These are phyloP conservation scores for Idaea straminata DNA, from an alignment of 2,888 invertebrate species.

Conservation along the genomic window DNA sequence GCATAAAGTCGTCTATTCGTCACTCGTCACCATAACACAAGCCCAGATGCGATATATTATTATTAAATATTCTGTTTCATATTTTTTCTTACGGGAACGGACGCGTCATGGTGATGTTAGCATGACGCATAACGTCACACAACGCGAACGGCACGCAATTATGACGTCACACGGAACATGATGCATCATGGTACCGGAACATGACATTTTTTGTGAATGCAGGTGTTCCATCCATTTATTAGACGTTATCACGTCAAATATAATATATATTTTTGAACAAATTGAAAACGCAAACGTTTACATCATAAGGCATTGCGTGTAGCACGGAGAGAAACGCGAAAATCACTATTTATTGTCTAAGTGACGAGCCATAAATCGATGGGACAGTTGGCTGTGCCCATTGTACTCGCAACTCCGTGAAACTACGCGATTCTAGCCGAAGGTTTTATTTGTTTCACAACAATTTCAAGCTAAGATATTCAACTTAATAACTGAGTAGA, in stretches of 20 bases:
- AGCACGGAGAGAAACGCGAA: conserved; percentile 62
- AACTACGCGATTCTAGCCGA: conserved; percentile 4
- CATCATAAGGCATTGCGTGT: conserved; percentile 48
- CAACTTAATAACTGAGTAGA: background rate
- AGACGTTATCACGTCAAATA: background rate
- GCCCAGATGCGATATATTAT: too few species aligned
- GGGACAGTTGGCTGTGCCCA: conserved; percentile 54
- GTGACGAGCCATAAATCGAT: conserved; percentile 74
- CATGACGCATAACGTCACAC: too few species aligned
- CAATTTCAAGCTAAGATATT: background rate
- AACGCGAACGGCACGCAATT: too few species aligned
- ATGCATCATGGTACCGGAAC: too few species aligned
- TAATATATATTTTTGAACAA: background rate
- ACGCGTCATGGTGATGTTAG: too few species aligned
- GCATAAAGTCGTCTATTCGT: too few species aligned
- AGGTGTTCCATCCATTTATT: too few species aligned
- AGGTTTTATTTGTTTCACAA: conserved; percentile 23
- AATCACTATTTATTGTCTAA: conserved; percentile 77
- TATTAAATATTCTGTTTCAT: too few species aligned
- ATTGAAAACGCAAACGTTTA: conserved; percentile 27
- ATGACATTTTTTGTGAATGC: too few species aligned
- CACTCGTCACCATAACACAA: too few species aligned
- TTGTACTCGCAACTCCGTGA: conserved; percentile 41
- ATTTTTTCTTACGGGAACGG: too few species aligned
- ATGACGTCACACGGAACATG: too few species aligned